These are phyloP conservation scores for Zenarchopterus dispar DNA, from an alignment of 2,797 vertebrate species.

Conservation along the genomic window DNA sequence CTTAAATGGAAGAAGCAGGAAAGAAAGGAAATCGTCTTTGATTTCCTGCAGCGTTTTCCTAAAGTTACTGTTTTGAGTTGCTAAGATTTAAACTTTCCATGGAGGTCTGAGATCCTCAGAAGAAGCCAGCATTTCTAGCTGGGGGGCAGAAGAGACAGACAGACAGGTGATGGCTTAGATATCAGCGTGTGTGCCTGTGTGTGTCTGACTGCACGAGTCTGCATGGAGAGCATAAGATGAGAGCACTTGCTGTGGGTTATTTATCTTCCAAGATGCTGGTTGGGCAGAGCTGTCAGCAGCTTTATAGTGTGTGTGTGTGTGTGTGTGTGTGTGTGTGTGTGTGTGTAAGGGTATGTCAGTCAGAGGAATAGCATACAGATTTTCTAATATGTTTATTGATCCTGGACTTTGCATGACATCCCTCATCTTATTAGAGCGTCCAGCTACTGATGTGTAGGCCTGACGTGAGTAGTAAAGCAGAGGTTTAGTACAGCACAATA, in stretches of 20 bases:
- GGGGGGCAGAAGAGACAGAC: conserved; percentile 43
- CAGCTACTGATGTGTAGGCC: conserved; percentile 30
- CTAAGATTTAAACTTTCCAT: conserved; percentile 34
- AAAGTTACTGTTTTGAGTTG: conserved; percentile 21
- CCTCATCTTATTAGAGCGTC: conserved; percentile 41
- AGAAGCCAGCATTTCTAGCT: conserved; percentile 31
- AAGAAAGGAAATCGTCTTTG: not conserved
- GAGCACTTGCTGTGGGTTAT: conserved; percentile 60
- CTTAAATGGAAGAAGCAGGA: conserved; percentile 8
- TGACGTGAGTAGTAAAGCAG: conserved; percentile 24
- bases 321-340: conserved; percentile 5
- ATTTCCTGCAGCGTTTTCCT: conserved; percentile 8
- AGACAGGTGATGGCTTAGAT: conserved; percentile 56
- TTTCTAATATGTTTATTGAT: conserved; percentile 66
- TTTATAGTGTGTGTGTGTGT: conserved; percentile 7
- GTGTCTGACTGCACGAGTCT: conserved; percentile 15
- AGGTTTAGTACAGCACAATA: not conserved
- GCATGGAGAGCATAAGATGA: conserved; percentile 46
- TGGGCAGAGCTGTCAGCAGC: conserved; percentile 50
- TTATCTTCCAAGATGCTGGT: conserved; percentile 64
- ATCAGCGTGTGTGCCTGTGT: conserved; percentile 22
- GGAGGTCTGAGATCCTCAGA: conserved; percentile 4
- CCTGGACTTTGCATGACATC: conserved; percentile 35
- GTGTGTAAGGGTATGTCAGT: conserved; percentile 18
- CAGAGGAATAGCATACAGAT: conserved; percentile 38